Evolutionary conservation across 2,113 vertebrate genomes (phyloP), one percentile per base, ranked within the genome.

Genomic region (Oncorhynchus keta): DNA sequence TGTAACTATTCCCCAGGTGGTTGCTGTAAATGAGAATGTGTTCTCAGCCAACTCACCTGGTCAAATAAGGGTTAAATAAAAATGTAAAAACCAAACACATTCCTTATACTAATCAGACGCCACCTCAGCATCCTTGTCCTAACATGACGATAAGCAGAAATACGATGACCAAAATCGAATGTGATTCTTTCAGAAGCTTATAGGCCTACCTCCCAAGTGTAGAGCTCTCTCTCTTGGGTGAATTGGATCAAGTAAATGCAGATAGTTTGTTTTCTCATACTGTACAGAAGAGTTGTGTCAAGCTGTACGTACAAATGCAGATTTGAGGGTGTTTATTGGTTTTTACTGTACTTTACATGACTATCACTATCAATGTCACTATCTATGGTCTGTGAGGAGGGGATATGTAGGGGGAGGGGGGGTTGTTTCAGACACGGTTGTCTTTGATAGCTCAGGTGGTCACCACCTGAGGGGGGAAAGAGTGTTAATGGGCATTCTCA

Each of bases 401-500:
- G 68, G 22, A 55, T 30, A 20, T 45, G 7, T 45, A 2, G 39
- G 39, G 75, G 74, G 70, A 68, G 62, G 59, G 78, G 26, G 75
- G 35, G 83, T 78, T 76, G 80, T 75, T 85, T 81, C 85, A 87
- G 83, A 88, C 86, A 87, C 72, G 66, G 79, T 90, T 83, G 86
- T 87, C 89, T 92, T 39, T 91, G 88, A 92, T 90, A 90, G 86
- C 87, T 92, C 87, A 93, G 91, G 91, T 92, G 91, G 89, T 91
- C 90, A 90, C 87, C 89, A 90, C 91, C 91, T 39, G 81, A 91
- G 90, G 89, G 89, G 90, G 82, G 75, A 85, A 76, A 76, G 67
- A 87, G 39, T 45, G 71, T 88, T 87, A 92, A 91, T 90, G 89
- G 87, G 87, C 87, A 88, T 92, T 92, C 89, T 92, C 81, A 70